A percentile compares a stretch with the other conserved stretches of the same genome.
Evolutionary conservation across 2,113 vertebrate species (phyloP).

Genomic region (Lagopus leucura): DNA sequence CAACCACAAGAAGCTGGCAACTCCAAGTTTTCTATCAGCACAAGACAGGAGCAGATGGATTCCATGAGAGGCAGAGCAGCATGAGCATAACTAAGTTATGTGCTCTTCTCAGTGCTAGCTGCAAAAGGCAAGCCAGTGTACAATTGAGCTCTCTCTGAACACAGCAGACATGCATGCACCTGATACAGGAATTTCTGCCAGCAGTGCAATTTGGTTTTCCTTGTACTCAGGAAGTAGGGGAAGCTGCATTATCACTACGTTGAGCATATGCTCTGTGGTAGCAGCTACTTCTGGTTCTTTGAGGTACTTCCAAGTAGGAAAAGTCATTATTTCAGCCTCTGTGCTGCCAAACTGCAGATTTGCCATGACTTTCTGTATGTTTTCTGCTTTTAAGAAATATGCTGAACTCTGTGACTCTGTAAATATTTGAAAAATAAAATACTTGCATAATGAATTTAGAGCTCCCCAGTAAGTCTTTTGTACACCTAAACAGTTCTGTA

Average conservation of each 20-base stretch:
- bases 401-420: background rate
- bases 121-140: background rate
- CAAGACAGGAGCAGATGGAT: background rate
- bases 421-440: background rate
- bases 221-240: background rate
- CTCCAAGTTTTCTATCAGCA: background rate
- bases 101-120: background rate
- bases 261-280: background rate
- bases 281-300: background rate
- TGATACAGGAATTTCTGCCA: conserved; percentile 38
- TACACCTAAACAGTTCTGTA: background rate
- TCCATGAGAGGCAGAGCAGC: background rate
- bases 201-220: conserved; percentile 2
- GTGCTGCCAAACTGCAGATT: background rate
- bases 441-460: background rate
- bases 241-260: background rate
- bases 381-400: conserved; percentile 4
- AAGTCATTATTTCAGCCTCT: background rate
- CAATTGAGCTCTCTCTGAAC: background rate
- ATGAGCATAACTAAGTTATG: background rate
- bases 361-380: background rate
- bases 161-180: background rate
- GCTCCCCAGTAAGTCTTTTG: background rate
- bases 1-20: background rate
- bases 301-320: background rate